Evolutionary conservation across 1,140 invertebrate species (phyloP).

Genomic region (Metopolophium dirhodum): DNA sequence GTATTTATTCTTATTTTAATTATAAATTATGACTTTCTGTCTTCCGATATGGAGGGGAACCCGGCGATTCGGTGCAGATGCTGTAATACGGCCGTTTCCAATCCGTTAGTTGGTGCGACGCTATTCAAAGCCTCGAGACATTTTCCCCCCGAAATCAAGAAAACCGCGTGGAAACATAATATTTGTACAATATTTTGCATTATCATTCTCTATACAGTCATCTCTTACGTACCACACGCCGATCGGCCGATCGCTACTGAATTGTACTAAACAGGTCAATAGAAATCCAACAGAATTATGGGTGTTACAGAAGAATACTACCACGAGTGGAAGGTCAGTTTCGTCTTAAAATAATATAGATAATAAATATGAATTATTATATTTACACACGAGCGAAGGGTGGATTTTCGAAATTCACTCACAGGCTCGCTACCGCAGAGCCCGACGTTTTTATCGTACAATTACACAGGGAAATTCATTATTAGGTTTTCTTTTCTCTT

Average conservation of each 20-base stretch:
- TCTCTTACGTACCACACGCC: background rate
- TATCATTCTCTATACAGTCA: background rate
- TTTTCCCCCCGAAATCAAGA: background rate
- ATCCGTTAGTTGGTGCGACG: constrained; percentile 45
- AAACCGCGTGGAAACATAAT: background rate
- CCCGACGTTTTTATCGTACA: background rate
- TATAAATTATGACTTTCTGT: constrained; percentile 50
- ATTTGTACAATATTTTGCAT: background rate
- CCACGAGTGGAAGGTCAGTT: constrained; percentile 55
- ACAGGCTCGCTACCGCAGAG: background rate
- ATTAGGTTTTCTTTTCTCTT: background rate
- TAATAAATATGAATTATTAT: background rate
- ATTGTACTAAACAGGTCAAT: background rate
- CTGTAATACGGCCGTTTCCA: constrained; percentile 25
- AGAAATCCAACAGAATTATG: background rate
- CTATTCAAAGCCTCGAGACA: constrained; percentile 17
- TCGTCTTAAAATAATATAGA: background rate
- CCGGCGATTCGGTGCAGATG: background rate
- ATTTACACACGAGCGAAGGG: background rate
- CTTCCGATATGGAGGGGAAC: constrained; percentile 29
- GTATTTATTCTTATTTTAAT: constrained; percentile 54
- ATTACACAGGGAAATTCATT: background rate
- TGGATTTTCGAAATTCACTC: background rate
- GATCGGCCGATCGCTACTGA: background rate
- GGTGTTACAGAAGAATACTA: constrained; percentile 43